Percentiles rank a stretch among this genome's conserved stretches.
phyloP scores from a whole-genome alignment of 2,797 vertebrate species.

The Hemibagrus guttatus region DNA sequence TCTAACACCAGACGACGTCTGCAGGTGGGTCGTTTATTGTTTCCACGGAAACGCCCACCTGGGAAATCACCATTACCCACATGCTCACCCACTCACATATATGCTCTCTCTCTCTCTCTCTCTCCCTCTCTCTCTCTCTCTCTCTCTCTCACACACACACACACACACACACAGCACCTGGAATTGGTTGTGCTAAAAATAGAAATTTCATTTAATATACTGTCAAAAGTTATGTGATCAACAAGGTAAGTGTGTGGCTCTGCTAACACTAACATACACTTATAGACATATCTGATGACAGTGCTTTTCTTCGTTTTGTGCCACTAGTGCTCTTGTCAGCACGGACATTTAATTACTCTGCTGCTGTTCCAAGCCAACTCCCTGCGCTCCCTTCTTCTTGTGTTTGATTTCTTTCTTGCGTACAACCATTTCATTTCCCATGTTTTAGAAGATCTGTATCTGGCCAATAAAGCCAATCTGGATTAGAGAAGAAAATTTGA shows the following conservation, averaged over 20 bases:
- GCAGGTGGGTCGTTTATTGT: constrained; percentile 63
- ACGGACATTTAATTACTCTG: constrained; percentile 43
- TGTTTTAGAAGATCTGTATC: background rate
- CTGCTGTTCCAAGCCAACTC: constrained; percentile 34
- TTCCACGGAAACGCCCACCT: constrained; percentile 60
- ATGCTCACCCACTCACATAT: constrained; percentile 15
- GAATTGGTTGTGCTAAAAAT: constrained; percentile 28
- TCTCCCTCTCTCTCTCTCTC: background rate
- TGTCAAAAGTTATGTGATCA: constrained; percentile 27
- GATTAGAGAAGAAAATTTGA: background rate
- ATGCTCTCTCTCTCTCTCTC: background rate
- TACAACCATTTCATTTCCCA: background rate
- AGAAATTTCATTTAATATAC: constrained; percentile 32
- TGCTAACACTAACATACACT: background rate
- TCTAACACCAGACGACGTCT: constrained; percentile 38
- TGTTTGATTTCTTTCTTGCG: background rate
- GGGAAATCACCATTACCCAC: constrained; percentile 65
- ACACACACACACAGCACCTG: constrained; percentile 21
- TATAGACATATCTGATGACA: constrained; percentile 1
- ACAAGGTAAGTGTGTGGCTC: constrained; percentile 3
- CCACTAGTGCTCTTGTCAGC: constrained; percentile 40
- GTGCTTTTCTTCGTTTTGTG: background rate
- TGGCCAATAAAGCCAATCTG: background rate
- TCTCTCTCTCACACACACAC: background rate
- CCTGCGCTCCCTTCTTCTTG: constrained; percentile 17